A percentile compares a stretch with the other conserved stretches of the same genome.
These are phyloP conservation scores for Tautogolabrus adspersus DNA, from an alignment of 2,113 vertebrate genomes.

Conservation along the genomic window DNA sequence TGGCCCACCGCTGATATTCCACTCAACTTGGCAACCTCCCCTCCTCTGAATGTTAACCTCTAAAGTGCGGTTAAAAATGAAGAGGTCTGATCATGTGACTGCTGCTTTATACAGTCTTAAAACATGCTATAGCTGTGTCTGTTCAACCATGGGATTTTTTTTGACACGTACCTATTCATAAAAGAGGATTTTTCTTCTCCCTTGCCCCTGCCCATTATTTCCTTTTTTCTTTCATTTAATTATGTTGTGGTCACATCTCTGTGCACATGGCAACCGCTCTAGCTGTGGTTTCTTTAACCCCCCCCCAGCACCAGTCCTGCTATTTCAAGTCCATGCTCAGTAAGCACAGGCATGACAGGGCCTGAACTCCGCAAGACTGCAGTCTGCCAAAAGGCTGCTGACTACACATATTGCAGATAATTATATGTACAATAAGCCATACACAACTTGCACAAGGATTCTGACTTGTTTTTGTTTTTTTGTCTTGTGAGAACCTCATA, in stretches of 20 bases:
- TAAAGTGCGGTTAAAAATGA: constrained; percentile 15
- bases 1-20: constrained; percentile 14
- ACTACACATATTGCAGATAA: constrained; percentile 67
- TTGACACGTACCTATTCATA: constrained; percentile 17
- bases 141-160: constrained; percentile 27
- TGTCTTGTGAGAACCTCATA: neutral
- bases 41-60: constrained; percentile 9
- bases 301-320: constrained; percentile 55
- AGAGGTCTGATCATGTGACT: constrained; percentile 7
- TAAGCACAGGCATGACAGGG: constrained; percentile 79
- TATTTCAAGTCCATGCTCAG: constrained; percentile 77
- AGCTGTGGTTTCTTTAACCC: constrained; percentile 47
- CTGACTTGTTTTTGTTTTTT: constrained; percentile 13
- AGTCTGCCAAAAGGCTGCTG: constrained; percentile 68
- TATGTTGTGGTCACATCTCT: constrained; percentile 70
- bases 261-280: constrained; percentile 67
- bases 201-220: constrained; percentile 43
- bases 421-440: constrained; percentile 61
- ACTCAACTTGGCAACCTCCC: neutral
- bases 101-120: constrained; percentile 1
- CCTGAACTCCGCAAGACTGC: constrained; percentile 72
- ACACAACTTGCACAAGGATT: constrained; percentile 33
- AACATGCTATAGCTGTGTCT: constrained; percentile 26
- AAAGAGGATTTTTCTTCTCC: constrained; percentile 36
- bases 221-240: constrained; percentile 57